A percentile compares a stretch with the other conserved stretches of the same genome.
phyloP scores from a whole-genome alignment of 2,888 invertebrate genomes.

The Caprella mutica region DNA sequence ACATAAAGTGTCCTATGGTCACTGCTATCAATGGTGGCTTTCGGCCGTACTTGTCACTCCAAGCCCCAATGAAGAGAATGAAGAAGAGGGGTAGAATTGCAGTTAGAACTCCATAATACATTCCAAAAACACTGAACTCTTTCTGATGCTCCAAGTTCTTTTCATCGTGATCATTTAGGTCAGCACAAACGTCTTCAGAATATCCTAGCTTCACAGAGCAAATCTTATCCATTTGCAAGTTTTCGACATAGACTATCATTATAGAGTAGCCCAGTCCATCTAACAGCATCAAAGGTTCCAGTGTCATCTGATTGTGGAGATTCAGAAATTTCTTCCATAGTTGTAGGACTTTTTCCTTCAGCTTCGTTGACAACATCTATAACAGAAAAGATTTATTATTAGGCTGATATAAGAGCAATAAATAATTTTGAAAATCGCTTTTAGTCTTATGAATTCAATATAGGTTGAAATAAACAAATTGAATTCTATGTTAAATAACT shows the following conservation, averaged over 20 bases:
- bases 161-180: slow-evolving; percentile 16
- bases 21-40: slow-evolving; percentile 35
- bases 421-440: too few relatives aligned
- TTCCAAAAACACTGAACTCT: slow-evolving; percentile 21
- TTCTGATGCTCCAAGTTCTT: slow-evolving; percentile 20
- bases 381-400: too few relatives aligned
- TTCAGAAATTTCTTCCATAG: slow-evolving; percentile 21
- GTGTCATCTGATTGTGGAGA: slow-evolving; percentile 4
- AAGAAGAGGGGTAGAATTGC: slow-evolving; percentile 35
- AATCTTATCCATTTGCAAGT: slow-evolving; percentile 32
- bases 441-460: too few relatives aligned
- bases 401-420: too few relatives aligned
- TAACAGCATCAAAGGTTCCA: slow-evolving; percentile 31
- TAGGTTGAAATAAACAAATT: too few relatives aligned
- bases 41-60: slow-evolving; percentile 37
- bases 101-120: slow-evolving; percentile 26
- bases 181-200: slow-evolving; percentile 18
- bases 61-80: slow-evolving; percentile 37
- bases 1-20: slow-evolving; percentile 35
- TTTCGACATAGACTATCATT: slow-evolving; percentile 32
- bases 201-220: slow-evolving; percentile 24
- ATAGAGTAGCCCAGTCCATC: slow-evolving; percentile 31
- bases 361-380: too few relatives aligned
- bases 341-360: slow-evolving; percentile 1
- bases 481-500: too few relatives aligned